A percentile compares a stretch with the other conserved stretches of the same genome.
Evolutionary conservation across 2,797 vertebrate genomes (phyloP).

Genomic region (Pelodytes ibericus): DNA sequence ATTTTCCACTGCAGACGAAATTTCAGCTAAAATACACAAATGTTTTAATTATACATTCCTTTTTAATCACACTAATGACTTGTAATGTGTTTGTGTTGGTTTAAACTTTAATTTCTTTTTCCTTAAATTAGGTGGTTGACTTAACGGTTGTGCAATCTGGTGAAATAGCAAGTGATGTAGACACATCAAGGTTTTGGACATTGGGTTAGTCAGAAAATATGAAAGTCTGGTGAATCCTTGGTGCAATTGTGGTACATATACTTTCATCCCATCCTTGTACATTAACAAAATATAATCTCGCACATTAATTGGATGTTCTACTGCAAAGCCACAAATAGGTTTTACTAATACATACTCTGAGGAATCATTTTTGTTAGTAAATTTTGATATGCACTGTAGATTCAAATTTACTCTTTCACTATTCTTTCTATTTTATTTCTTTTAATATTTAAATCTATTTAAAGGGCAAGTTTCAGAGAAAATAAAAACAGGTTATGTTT

Average conservation of each 20-base stretch:
- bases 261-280: no score
- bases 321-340: no score
- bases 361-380: no score
- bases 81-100: constrained; percentile 81
- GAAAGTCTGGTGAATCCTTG: background rate
- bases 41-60: constrained; percentile 84
- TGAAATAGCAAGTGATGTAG: constrained; percentile 73
- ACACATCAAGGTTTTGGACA: constrained; percentile 81
- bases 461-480: no score
- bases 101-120: constrained; percentile 82
- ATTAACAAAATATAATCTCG: no score
- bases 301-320: no score
- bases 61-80: constrained; percentile 84
- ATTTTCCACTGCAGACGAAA: constrained; percentile 75
- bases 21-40: constrained; percentile 82
- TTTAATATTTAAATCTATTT: no score
- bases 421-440: no score
- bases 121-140: constrained; percentile 80
- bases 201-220: constrained; percentile 21
- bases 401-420: no score
- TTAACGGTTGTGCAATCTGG: constrained; percentile 77
- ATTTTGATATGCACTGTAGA: no score
- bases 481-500: no score
- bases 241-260: background rate
- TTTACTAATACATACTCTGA: no score